Base-by-base conservation (phyloP, 2,113 vertebrate species). In the Furnarius figulus region DNA sequence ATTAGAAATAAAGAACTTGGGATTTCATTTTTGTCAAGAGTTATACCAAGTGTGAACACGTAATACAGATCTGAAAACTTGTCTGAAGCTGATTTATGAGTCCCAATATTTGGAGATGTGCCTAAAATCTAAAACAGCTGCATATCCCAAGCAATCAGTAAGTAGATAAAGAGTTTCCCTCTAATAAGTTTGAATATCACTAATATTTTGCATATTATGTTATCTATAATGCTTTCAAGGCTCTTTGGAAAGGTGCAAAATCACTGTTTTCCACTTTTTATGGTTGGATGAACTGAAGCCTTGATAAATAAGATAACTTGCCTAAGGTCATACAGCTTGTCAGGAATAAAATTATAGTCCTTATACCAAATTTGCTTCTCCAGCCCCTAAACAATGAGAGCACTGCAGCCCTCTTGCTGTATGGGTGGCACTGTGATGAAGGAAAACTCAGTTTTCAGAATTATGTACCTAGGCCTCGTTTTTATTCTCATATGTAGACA, bases 241-340 rank as follows among this genome's bases (percentile, higher is more conserved):
- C n/a, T 68, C 71, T 85, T 88, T 1, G 0, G 55, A 80, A 88
- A 73, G 16, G 55, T 91, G 56, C 46, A 73, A 94, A 95, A 90
- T 67, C 47, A 89, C 72, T 87, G 50, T 80, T 94, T 95, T 59
- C 59, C 46, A 80, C 63, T 47, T 96, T 66, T 90, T 83, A 52
- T 52, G 77, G 47, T 6, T 52, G 42, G 23, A 76, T 83, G 39
- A 85, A 90, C 73, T 77, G 68, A 90, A 91, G 27, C 23, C 30
- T 10, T 58, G 73, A 87, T 90, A 89, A 96, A 86, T 84, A 85
- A 93, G 93, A 65, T 73, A 79, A 80, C n/a, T 83, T 87, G 50
- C 72, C 63, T 74, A 40, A 83, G 42, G 75, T 87, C 59, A 85
- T n/a, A 82, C 11, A 53, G n/a, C 40, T 93, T 85, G 71, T 91